Evolutionary conservation across 92 coral and sea anemone species (phyloP), one percentile per base, ranked within the genome.

Genomic region (Muricea muricata): DNA sequence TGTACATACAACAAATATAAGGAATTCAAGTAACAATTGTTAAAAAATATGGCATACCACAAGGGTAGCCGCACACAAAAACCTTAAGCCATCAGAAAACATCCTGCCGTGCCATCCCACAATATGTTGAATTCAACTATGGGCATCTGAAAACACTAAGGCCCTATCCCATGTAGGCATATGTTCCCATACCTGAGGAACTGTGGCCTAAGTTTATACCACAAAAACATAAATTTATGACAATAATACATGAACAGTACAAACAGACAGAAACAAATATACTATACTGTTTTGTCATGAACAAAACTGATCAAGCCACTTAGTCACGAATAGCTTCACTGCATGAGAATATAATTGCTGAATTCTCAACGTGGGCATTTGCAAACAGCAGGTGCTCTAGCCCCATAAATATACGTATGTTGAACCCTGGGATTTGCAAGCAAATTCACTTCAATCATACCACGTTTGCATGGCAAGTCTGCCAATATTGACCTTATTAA

Each of bases 301-400:
- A 45, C 14, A 5, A 45, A 1, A 45, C 8, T 1, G 15, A 1
- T 9, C 9, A 3, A 45, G 50, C 50, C 50, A 45, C 50, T n/a
- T n/a, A 55, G 9, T 55, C 63, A 55, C 23, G 30, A 55, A 55
- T 55, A 20, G 24, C 7, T 55, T 15, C 63, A 2, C 28, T 55
- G 25, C 63, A 1, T 5, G 63, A 55, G 30, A 55, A 55, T 24
- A n/a, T 24, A 55, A 55, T 55, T 55, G 63, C 63, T 55, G 63
- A 55, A 55, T n/a, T 24, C 63, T 55, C 63, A 24, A 55, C 26
- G 30, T 55, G 63, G 63, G 63, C 63, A 55, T 55, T 29, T 55
- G 30, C 25, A 20, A 55, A 55, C 26, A 55, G 63, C 63, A 55
- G 6, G 25, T 55, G 63, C 63, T 55, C 63, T 55, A 55, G 63